Conservation (phyloP, 2,888 invertebrate species). For the Drosophila niveifrons region DNA sequence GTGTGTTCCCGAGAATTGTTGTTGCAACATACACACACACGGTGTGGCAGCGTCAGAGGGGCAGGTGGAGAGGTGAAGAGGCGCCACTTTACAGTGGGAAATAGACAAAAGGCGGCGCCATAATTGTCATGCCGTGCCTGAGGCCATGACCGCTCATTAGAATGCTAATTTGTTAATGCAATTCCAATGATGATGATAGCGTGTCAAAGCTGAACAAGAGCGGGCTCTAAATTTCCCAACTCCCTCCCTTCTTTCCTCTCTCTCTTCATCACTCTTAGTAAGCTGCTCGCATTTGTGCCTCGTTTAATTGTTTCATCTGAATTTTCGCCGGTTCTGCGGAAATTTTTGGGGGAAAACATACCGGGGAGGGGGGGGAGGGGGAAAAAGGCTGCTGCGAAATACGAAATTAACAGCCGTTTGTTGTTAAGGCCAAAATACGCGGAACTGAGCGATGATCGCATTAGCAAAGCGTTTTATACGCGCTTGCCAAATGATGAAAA, state of each 20-base stretch:
- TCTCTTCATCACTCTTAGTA: not conserved
- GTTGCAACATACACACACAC: conserved; percentile 8
- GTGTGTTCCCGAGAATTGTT: conserved; percentile 48
- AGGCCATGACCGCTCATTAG: conserved; percentile 63
- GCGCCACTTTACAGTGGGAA: not conserved
- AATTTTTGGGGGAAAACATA: conserved; percentile 18
- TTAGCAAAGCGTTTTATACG: conserved; percentile 7
- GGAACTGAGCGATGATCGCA: conserved; percentile 28
- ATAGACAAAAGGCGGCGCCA: conserved; percentile 65
- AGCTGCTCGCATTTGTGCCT: conserved; percentile 64
- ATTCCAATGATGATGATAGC: conserved; percentile 52
- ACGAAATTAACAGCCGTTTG: conserved; percentile 7
- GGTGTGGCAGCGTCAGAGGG: not conserved
- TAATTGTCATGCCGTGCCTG: conserved; percentile 65
- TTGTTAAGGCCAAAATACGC: conserved; percentile 19
- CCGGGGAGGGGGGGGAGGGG: not conserved
- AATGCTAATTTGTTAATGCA: conserved; percentile 77
- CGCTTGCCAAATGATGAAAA: conserved; percentile 1
- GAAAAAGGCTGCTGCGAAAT: conserved; percentile 3
- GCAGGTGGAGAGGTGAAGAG: too few species aligned
- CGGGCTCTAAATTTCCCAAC: not conserved
- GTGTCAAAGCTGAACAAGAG: conserved; percentile 26
- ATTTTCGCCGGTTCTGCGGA: conserved; percentile 36
- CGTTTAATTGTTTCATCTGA: conserved; percentile 58
- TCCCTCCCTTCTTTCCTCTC: not conserved